A percentile compares a stretch with the other conserved stretches of the same genome.
Conservation (phyloP, 2,113 vertebrate genomes). For the Hystrix brachyura region DNA sequence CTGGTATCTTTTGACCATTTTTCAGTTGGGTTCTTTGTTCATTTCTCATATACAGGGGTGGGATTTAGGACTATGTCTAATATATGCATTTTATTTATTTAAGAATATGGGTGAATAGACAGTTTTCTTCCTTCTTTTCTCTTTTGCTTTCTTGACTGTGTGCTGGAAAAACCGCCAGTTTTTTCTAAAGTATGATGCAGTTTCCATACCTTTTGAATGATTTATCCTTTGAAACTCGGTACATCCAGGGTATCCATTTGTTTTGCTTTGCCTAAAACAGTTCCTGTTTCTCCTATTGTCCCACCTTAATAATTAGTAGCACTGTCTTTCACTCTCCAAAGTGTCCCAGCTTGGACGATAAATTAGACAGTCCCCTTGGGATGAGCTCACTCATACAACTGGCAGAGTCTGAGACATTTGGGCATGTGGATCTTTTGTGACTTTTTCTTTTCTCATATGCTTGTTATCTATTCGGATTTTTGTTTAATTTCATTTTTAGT, state of each 20-base stretch:
- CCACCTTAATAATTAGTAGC: conserved; percentile 58
- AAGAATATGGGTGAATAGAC: background rate
- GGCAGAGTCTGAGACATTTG: background rate
- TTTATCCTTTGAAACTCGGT: background rate
- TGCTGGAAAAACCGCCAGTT: conserved; percentile 24
- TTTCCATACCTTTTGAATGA: conserved; percentile 17
- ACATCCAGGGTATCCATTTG: background rate
- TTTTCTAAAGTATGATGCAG: conserved; percentile 4
- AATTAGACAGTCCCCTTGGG: background rate
- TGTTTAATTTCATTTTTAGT: background rate
- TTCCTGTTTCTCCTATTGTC: conserved; percentile 6
- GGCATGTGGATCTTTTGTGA: background rate
- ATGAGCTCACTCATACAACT: background rate
- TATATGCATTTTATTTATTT: background rate
- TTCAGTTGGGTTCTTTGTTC: background rate
- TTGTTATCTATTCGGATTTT: conserved; percentile 6
- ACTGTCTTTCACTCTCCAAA: conserved; percentile 13
- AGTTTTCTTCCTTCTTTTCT: background rate
- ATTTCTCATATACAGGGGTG: background rate
- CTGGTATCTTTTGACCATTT: background rate
- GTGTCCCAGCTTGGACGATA: background rate
- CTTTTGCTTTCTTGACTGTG: background rate
- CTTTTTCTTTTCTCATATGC: background rate
- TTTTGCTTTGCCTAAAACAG: conserved; percentile 56
- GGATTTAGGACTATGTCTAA: background rate